A percentile compares a stretch with the other conserved stretches of the same genome.
phyloP scores from a whole-genome alignment of 2,888 invertebrate species.

The Eubasilissa splendida region DNA sequence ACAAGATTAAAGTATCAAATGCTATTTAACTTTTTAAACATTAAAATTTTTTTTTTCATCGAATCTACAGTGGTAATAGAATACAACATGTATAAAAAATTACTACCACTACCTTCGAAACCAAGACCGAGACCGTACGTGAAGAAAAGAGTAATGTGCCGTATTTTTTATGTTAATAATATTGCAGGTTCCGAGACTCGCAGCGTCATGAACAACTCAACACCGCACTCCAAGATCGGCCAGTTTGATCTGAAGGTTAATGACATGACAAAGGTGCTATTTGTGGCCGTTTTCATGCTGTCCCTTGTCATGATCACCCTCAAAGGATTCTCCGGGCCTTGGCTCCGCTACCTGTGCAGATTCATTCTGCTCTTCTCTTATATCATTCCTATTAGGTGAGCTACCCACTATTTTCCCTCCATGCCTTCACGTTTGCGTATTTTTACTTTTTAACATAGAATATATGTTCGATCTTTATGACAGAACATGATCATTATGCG shows the following conservation, averaged over 20 bases:
- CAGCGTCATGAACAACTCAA: conserved; percentile 98
- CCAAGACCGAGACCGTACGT: too few relatives aligned
- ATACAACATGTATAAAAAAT: too few relatives aligned
- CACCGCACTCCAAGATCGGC: conserved; percentile 96
- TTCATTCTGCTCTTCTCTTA: conserved; percentile 98
- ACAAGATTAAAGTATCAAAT: too few relatives aligned
- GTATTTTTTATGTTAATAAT: not conserved
- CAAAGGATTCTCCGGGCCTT: conserved; percentile 96
- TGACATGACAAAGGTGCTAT: conserved; percentile 95
- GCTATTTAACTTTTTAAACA: too few relatives aligned
- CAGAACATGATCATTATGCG: too few relatives aligned
- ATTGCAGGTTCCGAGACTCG: conserved; percentile 91
- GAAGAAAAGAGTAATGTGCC: too few relatives aligned
- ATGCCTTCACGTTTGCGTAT: not conserved
- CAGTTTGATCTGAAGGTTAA: conserved; percentile 96
- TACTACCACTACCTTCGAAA: too few relatives aligned
- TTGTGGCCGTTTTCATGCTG: conserved; percentile 90
- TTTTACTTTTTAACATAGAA: too few relatives aligned
- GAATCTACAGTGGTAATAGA: too few relatives aligned
- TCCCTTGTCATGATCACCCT: conserved; percentile 96
- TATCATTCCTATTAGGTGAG: conserved; percentile 96
- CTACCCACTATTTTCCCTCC: conserved; percentile 6
- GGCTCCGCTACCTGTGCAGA: conserved; percentile 97
- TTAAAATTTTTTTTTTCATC: too few relatives aligned
- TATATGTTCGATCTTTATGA: too few relatives aligned